A percentile compares a stretch with the other conserved stretches of the same genome.
These are phyloP conservation scores for Lapara coniferarum DNA, from an alignment of 2,888 invertebrate species.

Conservation along the genomic window DNA sequence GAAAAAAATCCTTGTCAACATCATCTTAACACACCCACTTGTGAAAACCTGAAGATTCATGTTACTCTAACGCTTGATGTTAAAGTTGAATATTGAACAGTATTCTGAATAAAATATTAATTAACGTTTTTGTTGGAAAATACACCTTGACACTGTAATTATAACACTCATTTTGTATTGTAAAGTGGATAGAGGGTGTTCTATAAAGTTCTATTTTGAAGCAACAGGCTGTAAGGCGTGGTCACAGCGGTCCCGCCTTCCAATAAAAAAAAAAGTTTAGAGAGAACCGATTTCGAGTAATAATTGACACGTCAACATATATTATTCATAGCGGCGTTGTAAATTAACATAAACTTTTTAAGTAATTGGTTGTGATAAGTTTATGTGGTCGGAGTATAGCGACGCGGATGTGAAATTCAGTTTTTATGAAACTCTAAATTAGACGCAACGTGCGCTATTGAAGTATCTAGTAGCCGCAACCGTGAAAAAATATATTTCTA, in stretches of 20 bases:
- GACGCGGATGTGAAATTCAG: slow-evolving; percentile 58
- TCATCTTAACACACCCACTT: slow-evolving; percentile 59
- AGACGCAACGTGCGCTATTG: slow-evolving; percentile 30
- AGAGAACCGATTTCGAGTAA: slow-evolving; percentile 69
- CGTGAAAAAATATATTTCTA: neutral
- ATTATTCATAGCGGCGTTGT: slow-evolving; percentile 75
- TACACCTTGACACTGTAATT: slow-evolving; percentile 42
- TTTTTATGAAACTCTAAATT: slow-evolving; percentile 47
- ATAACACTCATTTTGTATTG: slow-evolving; percentile 50
- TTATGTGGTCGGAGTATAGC: slow-evolving; percentile 58
- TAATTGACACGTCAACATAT: slow-evolving; percentile 78
- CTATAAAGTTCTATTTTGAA: slow-evolving; percentile 52
- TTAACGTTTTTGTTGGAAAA: slow-evolving; percentile 37
- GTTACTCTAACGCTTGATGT: slow-evolving; percentile 44
- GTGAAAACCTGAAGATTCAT: slow-evolving; percentile 35
- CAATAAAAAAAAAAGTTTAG: slow-evolving; percentile 51
- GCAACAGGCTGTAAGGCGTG: slow-evolving; percentile 64
- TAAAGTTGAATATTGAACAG: slow-evolving; percentile 36
- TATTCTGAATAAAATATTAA: neutral
- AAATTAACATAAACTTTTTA: slow-evolving; percentile 74
- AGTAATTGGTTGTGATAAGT: slow-evolving; percentile 79
- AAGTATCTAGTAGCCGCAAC: neutral
- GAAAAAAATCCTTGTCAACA: slow-evolving; percentile 62
- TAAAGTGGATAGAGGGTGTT: slow-evolving; percentile 52
- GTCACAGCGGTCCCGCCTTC: slow-evolving; percentile 54